Evolutionary conservation across 2,888 invertebrate genomes (phyloP), one percentile per base, ranked within the genome.

Genomic region (Buathra laborator): DNA sequence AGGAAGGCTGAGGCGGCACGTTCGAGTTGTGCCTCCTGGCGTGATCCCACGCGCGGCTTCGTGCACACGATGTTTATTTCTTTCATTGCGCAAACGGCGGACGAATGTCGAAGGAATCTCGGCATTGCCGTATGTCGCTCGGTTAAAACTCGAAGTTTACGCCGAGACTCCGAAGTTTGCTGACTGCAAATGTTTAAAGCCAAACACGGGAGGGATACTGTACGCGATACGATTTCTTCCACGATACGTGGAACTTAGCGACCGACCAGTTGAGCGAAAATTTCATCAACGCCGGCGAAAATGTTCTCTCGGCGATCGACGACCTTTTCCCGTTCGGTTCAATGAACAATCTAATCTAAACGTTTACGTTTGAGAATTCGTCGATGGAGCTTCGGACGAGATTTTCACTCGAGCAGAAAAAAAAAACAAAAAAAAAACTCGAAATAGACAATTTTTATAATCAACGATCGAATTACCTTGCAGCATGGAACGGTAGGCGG

Each of bases 401-500:
- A 48, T 43, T 43, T 32, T 77, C 37, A 6, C n/a, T 37, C 2
- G 9, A 53, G 19, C 14, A 19, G 29, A 32, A 24, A 9, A 14
- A 2, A 5, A 24, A 24, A 14, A 62, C 14, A 12, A 14, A 24
- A 24, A 14, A 62, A 29, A 12, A 14, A 7, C 29, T 19, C 51
- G 1, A 16, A 10, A 43, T 46, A 76, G 51, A 48, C 46, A 51
- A 48, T 68, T 64, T 44, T 77, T 51, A 29, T 64, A 74, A 74
- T 79, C 19, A 9, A 10, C 48, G 64, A 56, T 82, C 53, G 64
- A 59, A 59, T 72, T 95, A 97, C 99, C 99, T 97, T 99, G 99
- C 91, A 99, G 95, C 99, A 99, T 99, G 88, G 98, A 98, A 94
- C 99, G 97, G 95, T 99, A 99, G 80, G 99, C 99, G 84, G 97